Evolutionary conservation across 2,797 vertebrate species (phyloP).

Genomic region (Muscicapa comitata): DNA sequence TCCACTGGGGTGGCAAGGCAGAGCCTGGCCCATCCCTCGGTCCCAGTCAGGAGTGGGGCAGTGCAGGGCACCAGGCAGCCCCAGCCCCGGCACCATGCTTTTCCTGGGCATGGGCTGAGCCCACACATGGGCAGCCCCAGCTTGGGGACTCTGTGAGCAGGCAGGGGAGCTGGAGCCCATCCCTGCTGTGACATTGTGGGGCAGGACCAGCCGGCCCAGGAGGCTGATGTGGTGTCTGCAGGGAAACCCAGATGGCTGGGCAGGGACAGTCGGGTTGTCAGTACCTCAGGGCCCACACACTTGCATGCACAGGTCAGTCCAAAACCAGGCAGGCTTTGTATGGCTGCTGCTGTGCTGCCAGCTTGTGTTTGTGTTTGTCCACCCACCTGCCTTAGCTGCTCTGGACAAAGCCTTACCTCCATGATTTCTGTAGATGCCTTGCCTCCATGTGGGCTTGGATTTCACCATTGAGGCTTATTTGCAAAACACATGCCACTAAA

Average conservation of each 20-base stretch:
- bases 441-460: neutral
- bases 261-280: neutral
- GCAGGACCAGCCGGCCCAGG: rapidly evolving
- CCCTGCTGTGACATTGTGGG: rapidly evolving
- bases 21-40: neutral
- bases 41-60: neutral
- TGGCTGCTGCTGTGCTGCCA: neutral
- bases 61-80: neutral
- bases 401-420: neutral
- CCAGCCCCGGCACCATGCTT: rapidly evolving
- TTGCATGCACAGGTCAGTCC: neutral
- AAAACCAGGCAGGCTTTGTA: neutral
- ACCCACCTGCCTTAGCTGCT: rapidly evolving
- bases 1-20: neutral
- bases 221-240: neutral
- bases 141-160: neutral
- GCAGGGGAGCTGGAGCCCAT: neutral
- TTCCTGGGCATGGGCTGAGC: neutral
- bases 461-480: neutral
- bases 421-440: rapidly evolving
- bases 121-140: neutral
- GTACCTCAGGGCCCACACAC: neutral
- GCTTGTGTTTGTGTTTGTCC: neutral
- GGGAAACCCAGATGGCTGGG: rapidly evolving
- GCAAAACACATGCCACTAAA: neutral